Conservation (phyloP, 2,888 invertebrate genomes). For the Hypselothyrea guttata region DNA sequence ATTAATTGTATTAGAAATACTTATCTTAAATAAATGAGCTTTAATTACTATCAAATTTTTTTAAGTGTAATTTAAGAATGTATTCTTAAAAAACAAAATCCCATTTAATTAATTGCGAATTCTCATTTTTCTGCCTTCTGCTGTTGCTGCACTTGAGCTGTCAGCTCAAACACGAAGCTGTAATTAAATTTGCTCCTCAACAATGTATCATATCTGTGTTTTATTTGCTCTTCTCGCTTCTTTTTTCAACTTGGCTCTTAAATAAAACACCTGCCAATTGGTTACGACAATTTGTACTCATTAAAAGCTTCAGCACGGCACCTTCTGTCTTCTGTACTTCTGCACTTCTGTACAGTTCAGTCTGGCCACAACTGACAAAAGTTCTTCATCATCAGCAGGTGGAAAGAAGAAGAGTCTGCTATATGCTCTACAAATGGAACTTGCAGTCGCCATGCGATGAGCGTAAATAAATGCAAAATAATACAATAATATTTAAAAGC, state of each 20-base stretch:
- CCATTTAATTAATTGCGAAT: no score
- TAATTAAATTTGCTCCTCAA: constrained; percentile 41
- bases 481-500: constrained; percentile 71
- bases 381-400: constrained; percentile 25
- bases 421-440: constrained; percentile 16
- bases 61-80: no score
- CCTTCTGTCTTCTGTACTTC: background rate
- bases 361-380: constrained; percentile 27
- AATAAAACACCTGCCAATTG: constrained; percentile 61
- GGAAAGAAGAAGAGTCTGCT: background rate
- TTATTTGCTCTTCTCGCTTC: background rate
- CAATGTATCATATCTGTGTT: background rate
- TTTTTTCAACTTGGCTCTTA: constrained; percentile 34
- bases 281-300: constrained; percentile 68
- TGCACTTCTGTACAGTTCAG: background rate
- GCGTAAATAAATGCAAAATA: constrained; percentile 74
- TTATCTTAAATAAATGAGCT: no score
- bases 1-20: no score
- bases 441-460: constrained; percentile 31
- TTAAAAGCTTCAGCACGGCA: constrained; percentile 39
- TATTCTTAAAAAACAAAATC: no score
- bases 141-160: no score
- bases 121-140: no score
- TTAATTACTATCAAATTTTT: no score
- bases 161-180: background rate